Percentiles rank a stretch among this genome's conserved stretches.
These are phyloP conservation scores for Drosophila mayaguana DNA, from an alignment of 2,888 invertebrate genomes.

Conservation along the genomic window DNA sequence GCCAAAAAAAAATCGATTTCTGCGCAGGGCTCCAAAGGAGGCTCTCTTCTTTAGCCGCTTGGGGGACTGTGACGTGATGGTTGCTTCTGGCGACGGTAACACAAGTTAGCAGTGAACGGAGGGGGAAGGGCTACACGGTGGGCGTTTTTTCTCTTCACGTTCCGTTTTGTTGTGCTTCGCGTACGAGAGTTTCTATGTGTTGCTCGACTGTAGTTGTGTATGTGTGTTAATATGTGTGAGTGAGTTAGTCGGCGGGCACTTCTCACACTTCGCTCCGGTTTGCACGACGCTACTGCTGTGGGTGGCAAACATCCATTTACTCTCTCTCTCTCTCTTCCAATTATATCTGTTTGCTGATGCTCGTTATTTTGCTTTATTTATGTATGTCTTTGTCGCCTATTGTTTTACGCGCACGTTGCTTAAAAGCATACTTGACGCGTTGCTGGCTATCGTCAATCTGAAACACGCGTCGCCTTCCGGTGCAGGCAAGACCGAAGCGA, in stretches of 20 bases:
- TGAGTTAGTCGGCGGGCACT: conserved; percentile 58
- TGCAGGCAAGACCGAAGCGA: conserved; percentile 48
- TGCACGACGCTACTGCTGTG: conserved; percentile 54
- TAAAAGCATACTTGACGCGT: conserved; percentile 72
- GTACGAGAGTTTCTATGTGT: conserved; percentile 38
- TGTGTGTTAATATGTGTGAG: conserved; percentile 33
- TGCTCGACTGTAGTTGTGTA: conserved; percentile 14
- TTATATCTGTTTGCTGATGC: conserved; percentile 41
- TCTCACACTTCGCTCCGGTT: conserved; percentile 44
- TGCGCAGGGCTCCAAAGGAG: conserved; percentile 79
- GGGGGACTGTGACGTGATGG: conserved; percentile 61
- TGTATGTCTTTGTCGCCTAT: conserved; percentile 58
- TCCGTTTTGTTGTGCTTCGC: conserved; percentile 56
- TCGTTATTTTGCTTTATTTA: conserved; percentile 44
- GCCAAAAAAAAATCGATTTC: conserved; percentile 83
- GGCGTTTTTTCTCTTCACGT: conserved; percentile 76
- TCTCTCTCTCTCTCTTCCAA: conserved; percentile 40
- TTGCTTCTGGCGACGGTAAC: conserved; percentile 58
- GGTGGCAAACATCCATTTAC: conserved; percentile 59
- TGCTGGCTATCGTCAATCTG: conserved; percentile 77
- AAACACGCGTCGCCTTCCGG: conserved; percentile 62
- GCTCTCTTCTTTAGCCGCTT: conserved; percentile 49
- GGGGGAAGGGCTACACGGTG: conserved; percentile 61
- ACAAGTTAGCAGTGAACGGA: conserved; percentile 37
- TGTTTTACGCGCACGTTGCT: conserved; percentile 66